Conservation (phyloP, 1,140 invertebrate genomes). For the Phenacoccus solenopsis region DNA sequence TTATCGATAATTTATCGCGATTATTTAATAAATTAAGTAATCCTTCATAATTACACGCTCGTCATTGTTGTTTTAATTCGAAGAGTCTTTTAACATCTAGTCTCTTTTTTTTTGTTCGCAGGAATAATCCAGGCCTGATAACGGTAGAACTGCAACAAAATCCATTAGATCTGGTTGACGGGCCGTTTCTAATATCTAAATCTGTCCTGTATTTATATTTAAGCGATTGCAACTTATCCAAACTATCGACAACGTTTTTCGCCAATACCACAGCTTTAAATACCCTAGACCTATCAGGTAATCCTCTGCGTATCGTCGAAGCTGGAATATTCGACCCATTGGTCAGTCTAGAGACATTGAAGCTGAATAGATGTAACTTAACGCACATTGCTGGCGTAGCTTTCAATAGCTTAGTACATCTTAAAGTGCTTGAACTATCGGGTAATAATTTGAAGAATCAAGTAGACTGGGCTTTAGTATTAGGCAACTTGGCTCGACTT, state of each 20-base stretch:
- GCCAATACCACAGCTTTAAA: conserved; percentile 48
- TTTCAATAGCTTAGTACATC: conserved; percentile 42
- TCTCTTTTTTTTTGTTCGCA: conserved; percentile 31
- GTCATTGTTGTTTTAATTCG: not conserved
- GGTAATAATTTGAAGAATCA: conserved; percentile 41
- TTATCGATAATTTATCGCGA: not conserved
- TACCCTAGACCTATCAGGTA: conserved; percentile 52
- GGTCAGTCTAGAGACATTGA: conserved; percentile 47
- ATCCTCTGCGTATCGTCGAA: conserved; percentile 44
- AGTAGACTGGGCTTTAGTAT: conserved; percentile 44
- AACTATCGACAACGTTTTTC: conserved; percentile 49
- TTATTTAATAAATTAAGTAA: not conserved
- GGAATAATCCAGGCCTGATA: conserved; percentile 51
- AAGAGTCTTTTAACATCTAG: not conserved
- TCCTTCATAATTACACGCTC: no score
- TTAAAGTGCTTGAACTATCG: conserved; percentile 49
- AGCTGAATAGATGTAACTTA: conserved; percentile 49
- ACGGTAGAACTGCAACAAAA: conserved; percentile 56
- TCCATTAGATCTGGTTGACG: conserved; percentile 44
- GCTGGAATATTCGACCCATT: conserved; percentile 46
- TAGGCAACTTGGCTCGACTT: conserved; percentile 43
- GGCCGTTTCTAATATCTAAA: conserved; percentile 48
- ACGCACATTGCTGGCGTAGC: conserved; percentile 41
- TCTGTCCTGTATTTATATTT: conserved; percentile 53
- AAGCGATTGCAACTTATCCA: conserved; percentile 45